A percentile compares a stretch with the other conserved stretches of the same genome.
phyloP scores from a whole-genome alignment of 92 coral and sea anemone species.

The Paramuricea clavata region DNA sequence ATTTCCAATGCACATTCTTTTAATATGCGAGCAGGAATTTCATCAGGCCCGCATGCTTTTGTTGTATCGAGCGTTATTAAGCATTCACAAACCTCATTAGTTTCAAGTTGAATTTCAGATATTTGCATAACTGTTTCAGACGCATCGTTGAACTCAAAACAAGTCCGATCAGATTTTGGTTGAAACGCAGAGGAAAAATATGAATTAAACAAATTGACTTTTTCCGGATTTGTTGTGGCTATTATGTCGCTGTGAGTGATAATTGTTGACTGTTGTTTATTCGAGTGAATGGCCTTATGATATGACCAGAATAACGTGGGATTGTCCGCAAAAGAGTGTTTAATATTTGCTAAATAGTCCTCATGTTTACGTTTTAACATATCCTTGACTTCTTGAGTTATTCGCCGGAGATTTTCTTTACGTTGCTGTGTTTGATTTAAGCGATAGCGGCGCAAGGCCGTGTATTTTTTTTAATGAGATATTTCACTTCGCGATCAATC shows the following conservation, averaged over 20 bases:
- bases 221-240: too few species aligned
- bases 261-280: too few species aligned
- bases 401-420: slow-evolving; percentile 11
- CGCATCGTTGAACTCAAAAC: too few species aligned
- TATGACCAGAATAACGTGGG: too few species aligned
- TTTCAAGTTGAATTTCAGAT: neutral
- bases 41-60: slow-evolving; percentile 24
- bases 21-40: slow-evolving; percentile 51
- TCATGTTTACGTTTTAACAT: slow-evolving; percentile 32
- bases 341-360: slow-evolving; percentile 20
- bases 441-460: slow-evolving; percentile 26
- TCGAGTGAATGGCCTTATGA: too few species aligned
- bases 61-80: slow-evolving; percentile 10
- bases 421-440: slow-evolving; percentile 25
- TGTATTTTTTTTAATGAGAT: slow-evolving; percentile 30
- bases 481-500: slow-evolving; percentile 70
- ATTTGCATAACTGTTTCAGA: too few species aligned
- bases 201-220: too few species aligned
- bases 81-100: too few species aligned
- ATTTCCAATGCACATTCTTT: slow-evolving; percentile 49
- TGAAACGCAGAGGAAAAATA: too few species aligned
- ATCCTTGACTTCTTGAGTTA: slow-evolving; percentile 32
- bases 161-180: too few species aligned
- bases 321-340: slow-evolving; percentile 27
- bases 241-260: too few species aligned